A percentile compares a stretch with the other conserved stretches of the same genome.
Evolutionary conservation across 2,797 vertebrate species (phyloP).

Genomic region (Halcyon smyrnensis): DNA sequence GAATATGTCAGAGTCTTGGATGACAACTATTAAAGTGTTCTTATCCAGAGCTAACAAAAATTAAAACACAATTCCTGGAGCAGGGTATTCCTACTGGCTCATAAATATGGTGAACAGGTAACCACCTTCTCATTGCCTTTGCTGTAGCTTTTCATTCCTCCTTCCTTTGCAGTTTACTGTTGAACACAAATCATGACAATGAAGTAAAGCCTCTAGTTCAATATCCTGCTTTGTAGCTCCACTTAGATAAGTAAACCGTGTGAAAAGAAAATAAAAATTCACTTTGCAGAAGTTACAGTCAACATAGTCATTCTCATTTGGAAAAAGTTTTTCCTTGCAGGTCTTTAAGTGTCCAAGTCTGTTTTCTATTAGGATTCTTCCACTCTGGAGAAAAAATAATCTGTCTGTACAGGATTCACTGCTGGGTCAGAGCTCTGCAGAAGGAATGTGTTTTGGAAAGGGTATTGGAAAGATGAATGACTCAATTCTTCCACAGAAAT

Average conservation of each 20-base stretch:
- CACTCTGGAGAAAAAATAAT: too few species aligned
- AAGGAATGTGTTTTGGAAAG: background rate
- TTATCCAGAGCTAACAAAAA: background rate
- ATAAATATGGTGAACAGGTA: background rate
- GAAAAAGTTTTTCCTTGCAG: background rate
- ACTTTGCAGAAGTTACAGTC: background rate
- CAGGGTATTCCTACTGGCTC: background rate
- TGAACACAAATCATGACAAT: background rate
- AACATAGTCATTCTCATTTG: background rate
- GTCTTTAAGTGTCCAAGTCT: background rate
- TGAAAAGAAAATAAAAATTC: background rate
- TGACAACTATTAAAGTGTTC: background rate
- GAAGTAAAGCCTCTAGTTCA: background rate
- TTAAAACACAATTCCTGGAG: background rate
- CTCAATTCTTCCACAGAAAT: background rate
- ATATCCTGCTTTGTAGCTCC: background rate
- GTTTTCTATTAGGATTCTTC: background rate
- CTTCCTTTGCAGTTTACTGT: background rate
- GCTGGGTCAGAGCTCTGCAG: background rate
- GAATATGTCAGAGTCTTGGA: background rate
- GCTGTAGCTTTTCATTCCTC: background rate
- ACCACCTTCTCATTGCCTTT: background rate
- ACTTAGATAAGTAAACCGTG: background rate
- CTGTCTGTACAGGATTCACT: background rate
- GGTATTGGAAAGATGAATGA: background rate